Evolutionary conservation across 2,113 vertebrate species (phyloP).

Genomic region (Elachura formosa): DNA sequence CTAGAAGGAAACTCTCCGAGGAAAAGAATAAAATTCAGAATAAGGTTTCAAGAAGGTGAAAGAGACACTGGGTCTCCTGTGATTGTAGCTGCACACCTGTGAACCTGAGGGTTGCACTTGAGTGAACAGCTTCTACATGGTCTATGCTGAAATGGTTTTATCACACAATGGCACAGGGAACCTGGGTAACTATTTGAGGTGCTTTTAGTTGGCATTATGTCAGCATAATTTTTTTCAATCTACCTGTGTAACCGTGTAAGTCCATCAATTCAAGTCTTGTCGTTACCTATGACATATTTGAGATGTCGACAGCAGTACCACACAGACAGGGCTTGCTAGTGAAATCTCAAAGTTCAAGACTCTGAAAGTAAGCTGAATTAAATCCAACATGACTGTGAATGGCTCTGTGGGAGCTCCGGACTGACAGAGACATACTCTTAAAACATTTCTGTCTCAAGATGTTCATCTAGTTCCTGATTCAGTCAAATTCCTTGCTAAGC

Average conservation of each 20-base stretch:
- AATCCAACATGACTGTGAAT: background rate
- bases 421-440: background rate
- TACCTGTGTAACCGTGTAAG: background rate
- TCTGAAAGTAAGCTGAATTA: background rate
- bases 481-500: background rate
- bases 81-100: accelerated
- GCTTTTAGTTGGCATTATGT: background rate
- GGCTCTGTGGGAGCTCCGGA: background rate
- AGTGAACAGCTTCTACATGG: background rate
- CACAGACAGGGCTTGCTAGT: background rate
- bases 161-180: background rate
- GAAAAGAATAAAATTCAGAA: background rate
- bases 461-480: background rate
- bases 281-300: background rate
- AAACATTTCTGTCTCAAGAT: background rate
- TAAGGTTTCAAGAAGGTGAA: background rate
- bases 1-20: background rate
- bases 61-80: background rate
- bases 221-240: background rate
- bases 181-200: background rate
- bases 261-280: background rate
- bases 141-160: background rate
- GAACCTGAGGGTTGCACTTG: background rate
- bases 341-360: background rate
- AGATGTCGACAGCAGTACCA: background rate